Percentiles rank a stretch among this genome's conserved stretches.
phyloP scores from a whole-genome alignment of 2,113 vertebrate genomes.

The Amia ocellicauda region DNA sequence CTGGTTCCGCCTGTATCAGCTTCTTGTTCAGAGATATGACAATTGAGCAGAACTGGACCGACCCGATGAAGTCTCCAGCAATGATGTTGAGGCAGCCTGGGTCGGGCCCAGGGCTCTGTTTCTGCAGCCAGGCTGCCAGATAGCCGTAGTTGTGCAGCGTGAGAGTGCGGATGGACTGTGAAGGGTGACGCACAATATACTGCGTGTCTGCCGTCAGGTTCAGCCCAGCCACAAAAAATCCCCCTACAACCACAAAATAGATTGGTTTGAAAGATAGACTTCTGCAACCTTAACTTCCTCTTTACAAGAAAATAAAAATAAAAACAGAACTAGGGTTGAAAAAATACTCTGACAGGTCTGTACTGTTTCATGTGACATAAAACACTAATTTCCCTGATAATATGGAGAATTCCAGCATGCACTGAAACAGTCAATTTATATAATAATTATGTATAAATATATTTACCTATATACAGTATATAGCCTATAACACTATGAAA shows the following conservation, averaged over 20 bases:
- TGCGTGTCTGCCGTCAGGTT: constrained; percentile 77
- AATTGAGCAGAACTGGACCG: constrained; percentile 61
- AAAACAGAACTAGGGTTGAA: neutral
- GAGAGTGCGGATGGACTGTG: constrained; percentile 66
- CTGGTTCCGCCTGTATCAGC: constrained; percentile 40
- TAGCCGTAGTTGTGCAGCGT: constrained; percentile 63
- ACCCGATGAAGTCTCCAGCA: constrained; percentile 82
- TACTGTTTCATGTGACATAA: no score
- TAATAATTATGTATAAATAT: no score
- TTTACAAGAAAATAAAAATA: constrained; percentile 3
- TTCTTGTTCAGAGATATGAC: constrained; percentile 78
- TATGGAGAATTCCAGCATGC: no score
- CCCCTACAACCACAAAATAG: constrained; percentile 52
- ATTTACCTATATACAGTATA: no score
- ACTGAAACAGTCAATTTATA: no score
- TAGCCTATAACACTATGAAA: no score
- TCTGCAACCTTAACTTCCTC: no score
- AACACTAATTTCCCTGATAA: no score
- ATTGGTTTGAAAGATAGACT: constrained; percentile 6
- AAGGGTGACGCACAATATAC: constrained; percentile 63
- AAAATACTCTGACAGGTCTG: no score
- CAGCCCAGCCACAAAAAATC: constrained; percentile 81
- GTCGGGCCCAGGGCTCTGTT: constrained; percentile 70
- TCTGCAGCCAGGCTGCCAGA: constrained; percentile 69
- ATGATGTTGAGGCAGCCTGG: constrained; percentile 76